A percentile compares a stretch with the other conserved stretches of the same genome.
phyloP scores from a whole-genome alignment of 2,797 vertebrate genomes.

The Fistularia tabacaria region DNA sequence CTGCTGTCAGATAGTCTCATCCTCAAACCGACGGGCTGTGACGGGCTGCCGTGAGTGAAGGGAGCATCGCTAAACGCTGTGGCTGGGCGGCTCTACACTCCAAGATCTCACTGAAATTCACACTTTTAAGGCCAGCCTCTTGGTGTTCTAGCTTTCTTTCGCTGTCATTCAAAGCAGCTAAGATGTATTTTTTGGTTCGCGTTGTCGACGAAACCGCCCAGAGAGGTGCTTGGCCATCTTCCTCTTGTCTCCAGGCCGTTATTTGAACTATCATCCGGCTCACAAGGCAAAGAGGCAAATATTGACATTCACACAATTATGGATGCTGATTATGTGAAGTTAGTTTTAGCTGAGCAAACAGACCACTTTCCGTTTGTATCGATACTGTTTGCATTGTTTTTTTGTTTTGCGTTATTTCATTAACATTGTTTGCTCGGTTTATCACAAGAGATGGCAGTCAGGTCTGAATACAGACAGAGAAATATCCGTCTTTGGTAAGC shows the following conservation, averaged over 20 bases:
- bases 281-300: slow-evolving; percentile 9
- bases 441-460: background rate
- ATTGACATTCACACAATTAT: slow-evolving; percentile 24
- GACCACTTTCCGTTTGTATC: background rate
- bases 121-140: background rate
- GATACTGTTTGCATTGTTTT: background rate
- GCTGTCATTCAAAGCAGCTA: too few relatives aligned
- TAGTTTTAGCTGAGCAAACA: slow-evolving; percentile 18
- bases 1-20: slow-evolving; percentile 48
- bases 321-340: slow-evolving; percentile 20
- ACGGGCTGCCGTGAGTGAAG: slow-evolving; percentile 40
- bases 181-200: too few relatives aligned
- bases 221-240: background rate
- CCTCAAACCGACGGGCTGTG: slow-evolving; percentile 26
- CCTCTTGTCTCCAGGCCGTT: background rate
- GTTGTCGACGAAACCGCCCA: background rate
- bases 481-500: too few relatives aligned
- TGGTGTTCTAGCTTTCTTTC: background rate
- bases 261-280: slow-evolving; percentile 19
- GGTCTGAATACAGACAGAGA: too few relatives aligned
- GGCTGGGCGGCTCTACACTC: slow-evolving; percentile 19
- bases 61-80: slow-evolving; percentile 50
- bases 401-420: background rate
- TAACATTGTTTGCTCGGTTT: too few relatives aligned
- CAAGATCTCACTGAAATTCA: slow-evolving; percentile 1